Evolutionary conservation across 2,797 vertebrate species (phyloP).

Genomic region (Notoglanidium macrostoma): DNA sequence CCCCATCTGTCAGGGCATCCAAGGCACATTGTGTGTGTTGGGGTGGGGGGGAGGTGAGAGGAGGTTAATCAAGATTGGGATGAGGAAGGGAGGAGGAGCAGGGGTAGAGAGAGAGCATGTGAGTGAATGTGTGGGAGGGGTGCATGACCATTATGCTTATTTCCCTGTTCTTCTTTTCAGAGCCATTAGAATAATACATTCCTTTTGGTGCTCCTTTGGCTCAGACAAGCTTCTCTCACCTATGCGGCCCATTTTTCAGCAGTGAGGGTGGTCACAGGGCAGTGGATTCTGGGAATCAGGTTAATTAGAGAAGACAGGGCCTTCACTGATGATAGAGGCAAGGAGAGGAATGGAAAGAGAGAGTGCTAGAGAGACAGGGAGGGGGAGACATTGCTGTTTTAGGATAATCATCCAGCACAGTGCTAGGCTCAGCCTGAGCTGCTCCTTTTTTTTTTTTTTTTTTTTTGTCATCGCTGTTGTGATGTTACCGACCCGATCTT

Average conservation of each 20-base stretch:
- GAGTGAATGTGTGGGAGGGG: constrained; percentile 79
- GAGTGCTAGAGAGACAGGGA: constrained; percentile 29
- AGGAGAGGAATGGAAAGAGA: constrained; percentile 46
- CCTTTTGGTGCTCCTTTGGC: constrained; percentile 70
- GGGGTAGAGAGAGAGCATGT: constrained; percentile 60
- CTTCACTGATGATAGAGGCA: constrained; percentile 73
- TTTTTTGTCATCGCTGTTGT: constrained; percentile 69
- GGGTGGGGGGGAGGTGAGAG: constrained; percentile 73
- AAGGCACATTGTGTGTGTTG: constrained; percentile 80
- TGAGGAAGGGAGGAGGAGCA: constrained; percentile 73
- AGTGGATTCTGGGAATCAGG: constrained; percentile 83
- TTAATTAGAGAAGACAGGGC: constrained; percentile 80
- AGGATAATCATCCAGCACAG: constrained; percentile 59
- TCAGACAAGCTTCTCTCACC: constrained; percentile 77
- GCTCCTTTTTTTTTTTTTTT: constrained; percentile 56
- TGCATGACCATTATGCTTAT: constrained; percentile 83
- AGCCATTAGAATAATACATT: constrained; percentile 80
- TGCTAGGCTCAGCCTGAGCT: constrained; percentile 65
- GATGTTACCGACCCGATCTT: constrained; percentile 75
- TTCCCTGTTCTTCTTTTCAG: constrained; percentile 78
- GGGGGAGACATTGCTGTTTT: constrained; percentile 62
- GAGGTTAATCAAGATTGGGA: constrained; percentile 83
- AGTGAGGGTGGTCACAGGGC: constrained; percentile 77
- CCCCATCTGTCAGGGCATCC: constrained; percentile 88
- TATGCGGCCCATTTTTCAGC: constrained; percentile 83